Evolutionary conservation across 2,888 invertebrate genomes (phyloP), one percentile per base, ranked within the genome.

Genomic region (Hermaeophaga mercurialis): DNA sequence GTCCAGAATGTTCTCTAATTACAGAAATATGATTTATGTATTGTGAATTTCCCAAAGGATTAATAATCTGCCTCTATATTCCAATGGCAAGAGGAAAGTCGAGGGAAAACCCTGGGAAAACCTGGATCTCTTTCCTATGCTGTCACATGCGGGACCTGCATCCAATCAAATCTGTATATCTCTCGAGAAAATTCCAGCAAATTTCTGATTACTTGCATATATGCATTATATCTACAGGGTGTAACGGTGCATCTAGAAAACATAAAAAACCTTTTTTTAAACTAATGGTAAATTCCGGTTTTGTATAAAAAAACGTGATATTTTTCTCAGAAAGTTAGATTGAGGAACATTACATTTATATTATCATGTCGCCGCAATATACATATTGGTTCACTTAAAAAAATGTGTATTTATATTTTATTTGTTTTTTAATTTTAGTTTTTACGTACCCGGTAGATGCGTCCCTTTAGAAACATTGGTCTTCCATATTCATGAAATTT

Each of bases 81-180:
- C 24, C 43, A 26, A 41, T 26, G 24, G 12, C 24, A 43, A 14
- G 43, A 43, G 43, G 9, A 43, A 43, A 50, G 43, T 43, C 33
- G 43, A 49, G 43, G 50, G 50, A 22, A 41, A 41, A 43, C 24
- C 39, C 39, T 14, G 2, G 43, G 43, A 43, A 43, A 43, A 43
- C 3, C 43, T 4, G 43, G 24, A 24, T n/a, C 43, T 43, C 43
- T 43, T 43, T 43, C 43, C 12, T 15, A n/a, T 9, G 11, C 19
- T 5, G 11, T 14, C 11, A 43, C 43, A 43, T 61, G 53, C 58
- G 66, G 66, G 63, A 63, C 66, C 48, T 26, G 41, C 67, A 76
- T 75, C 75, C 75, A 75, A 75, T 76, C 74, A 75, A 73, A 75
- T 76, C 72, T 69, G 70, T 72, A 75, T 75, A 74, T 75, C 76